Evolutionary conservation across 2,797 vertebrate species (phyloP).

Genomic region (Clangula hyemalis): DNA sequence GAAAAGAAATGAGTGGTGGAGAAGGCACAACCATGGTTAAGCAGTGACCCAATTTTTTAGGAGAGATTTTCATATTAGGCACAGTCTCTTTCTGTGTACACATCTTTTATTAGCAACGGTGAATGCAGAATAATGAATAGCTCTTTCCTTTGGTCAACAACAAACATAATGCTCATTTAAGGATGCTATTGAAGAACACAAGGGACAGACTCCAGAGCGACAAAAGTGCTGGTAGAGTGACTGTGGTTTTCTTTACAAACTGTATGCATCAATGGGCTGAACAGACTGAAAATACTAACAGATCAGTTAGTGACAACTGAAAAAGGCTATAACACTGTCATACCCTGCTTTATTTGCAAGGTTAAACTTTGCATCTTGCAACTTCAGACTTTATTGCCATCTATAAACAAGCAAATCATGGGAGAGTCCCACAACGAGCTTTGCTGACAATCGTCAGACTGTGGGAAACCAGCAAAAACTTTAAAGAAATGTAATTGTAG

Average conservation of each 20-base stretch:
- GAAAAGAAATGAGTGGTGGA: neutral
- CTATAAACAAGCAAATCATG: neutral
- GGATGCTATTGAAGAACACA: neutral
- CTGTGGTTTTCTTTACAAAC: neutral
- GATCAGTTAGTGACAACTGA: neutral
- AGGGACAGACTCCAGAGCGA: neutral
- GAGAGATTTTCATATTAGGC: neutral
- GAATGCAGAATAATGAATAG: neutral
- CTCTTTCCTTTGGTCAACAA: neutral
- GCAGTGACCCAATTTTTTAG: neutral
- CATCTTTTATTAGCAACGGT: neutral
- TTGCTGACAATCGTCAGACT: neutral
- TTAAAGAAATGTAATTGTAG: neutral
- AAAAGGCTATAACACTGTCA: neutral
- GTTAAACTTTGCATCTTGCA: neutral
- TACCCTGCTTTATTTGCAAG: neutral
- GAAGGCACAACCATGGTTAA: neutral
- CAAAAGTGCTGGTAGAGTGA: neutral
- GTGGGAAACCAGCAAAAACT: neutral
- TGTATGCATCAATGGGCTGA: neutral
- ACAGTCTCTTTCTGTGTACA: neutral
- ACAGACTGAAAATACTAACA: neutral
- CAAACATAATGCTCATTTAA: neutral
- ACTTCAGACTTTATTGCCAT: neutral
- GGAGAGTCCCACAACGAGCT: neutral